Conservation (phyloP, 2,113 vertebrate species). For the Shinisaurus crocodilurus region DNA sequence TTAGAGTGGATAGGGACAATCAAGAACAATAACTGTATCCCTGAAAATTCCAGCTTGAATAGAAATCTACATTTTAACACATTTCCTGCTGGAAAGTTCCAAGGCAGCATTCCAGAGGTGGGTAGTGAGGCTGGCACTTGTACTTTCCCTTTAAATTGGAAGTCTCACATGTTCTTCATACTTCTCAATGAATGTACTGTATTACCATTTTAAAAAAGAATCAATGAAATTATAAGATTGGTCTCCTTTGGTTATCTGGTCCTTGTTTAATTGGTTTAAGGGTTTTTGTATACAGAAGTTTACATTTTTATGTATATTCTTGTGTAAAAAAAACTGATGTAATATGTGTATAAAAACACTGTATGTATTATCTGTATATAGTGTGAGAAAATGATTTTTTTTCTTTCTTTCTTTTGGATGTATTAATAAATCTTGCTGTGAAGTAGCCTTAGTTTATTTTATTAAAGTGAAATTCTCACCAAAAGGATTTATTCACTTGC, state of each 20-base stretch:
- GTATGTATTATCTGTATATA: slow-evolving; percentile 99
- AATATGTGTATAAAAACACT: slow-evolving; percentile 99
- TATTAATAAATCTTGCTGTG: slow-evolving; percentile 99
- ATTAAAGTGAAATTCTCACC: slow-evolving; percentile 53
- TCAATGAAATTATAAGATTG: slow-evolving; percentile 93
- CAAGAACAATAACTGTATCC: slow-evolving; percentile 18
- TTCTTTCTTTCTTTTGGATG: slow-evolving; percentile 99
- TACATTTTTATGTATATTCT: slow-evolving; percentile 99
- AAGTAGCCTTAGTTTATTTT: slow-evolving; percentile 79
- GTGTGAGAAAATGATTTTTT: slow-evolving; percentile 98
- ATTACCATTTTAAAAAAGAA: slow-evolving; percentile 91
- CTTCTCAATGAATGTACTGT: slow-evolving; percentile 99
- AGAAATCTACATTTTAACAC: slow-evolving; percentile 8
- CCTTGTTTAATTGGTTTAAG: slow-evolving; percentile 99
- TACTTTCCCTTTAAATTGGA: slow-evolving; percentile 82
- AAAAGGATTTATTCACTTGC: slow-evolving; percentile 44
- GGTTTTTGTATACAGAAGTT: slow-evolving; percentile 99
- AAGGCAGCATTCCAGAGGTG: slow-evolving; percentile 58
- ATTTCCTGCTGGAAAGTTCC: slow-evolving; percentile 46
- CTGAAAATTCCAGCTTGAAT: not conserved
- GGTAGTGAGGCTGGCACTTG: slow-evolving; percentile 68
- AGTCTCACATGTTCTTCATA: slow-evolving; percentile 84
- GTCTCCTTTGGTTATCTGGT: slow-evolving; percentile 99
- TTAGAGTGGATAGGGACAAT: slow-evolving; percentile 29
- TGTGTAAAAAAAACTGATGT: slow-evolving; percentile 98